A percentile compares a stretch with the other conserved stretches of the same genome.
Evolutionary conservation across 2,888 invertebrate genomes (phyloP).

Genomic region (Eupeodes latifasciatus): DNA sequence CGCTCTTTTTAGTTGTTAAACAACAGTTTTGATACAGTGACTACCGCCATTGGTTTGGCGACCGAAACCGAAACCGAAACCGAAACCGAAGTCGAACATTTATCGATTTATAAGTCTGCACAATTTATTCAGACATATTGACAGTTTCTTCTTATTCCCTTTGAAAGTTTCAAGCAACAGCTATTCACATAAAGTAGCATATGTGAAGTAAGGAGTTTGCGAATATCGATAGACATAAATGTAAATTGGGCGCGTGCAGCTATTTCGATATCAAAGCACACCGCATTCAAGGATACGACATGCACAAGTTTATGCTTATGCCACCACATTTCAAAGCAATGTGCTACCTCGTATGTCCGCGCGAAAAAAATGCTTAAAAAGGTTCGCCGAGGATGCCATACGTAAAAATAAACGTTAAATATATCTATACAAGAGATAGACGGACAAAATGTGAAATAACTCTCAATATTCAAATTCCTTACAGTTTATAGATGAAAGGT

Average conservation of each 20-base stretch:
- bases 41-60: constrained; percentile 74
- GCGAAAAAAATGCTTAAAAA: constrained; percentile 39
- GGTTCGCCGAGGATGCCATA: constrained; percentile 31
- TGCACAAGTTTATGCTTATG: constrained; percentile 75
- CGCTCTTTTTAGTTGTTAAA: constrained; percentile 73
- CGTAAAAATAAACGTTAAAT: neutral
- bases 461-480: constrained; percentile 66
- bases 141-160: constrained; percentile 79
- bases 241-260: constrained; percentile 85
- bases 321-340: constrained; percentile 75
- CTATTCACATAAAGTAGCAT: constrained; percentile 76
- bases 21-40: constrained; percentile 76
- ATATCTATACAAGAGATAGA: neutral
- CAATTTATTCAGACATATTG: constrained; percentile 80
- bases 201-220: constrained; percentile 76
- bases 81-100: constrained; percentile 55
- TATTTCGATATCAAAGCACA: constrained; percentile 84
- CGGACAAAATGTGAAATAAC: constrained; percentile 64
- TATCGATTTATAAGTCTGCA: constrained; percentile 80
- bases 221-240: constrained; percentile 84
- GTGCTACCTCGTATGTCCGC: constrained; percentile 68
- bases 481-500: constrained; percentile 53
- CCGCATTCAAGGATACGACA: constrained; percentile 78
- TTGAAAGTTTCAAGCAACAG: constrained; percentile 76
- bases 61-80: constrained; percentile 5